Percentiles rank a stretch among this genome's conserved stretches.
Conservation (phyloP, 1,140 invertebrate genomes). For the Cherax destructor region DNA sequence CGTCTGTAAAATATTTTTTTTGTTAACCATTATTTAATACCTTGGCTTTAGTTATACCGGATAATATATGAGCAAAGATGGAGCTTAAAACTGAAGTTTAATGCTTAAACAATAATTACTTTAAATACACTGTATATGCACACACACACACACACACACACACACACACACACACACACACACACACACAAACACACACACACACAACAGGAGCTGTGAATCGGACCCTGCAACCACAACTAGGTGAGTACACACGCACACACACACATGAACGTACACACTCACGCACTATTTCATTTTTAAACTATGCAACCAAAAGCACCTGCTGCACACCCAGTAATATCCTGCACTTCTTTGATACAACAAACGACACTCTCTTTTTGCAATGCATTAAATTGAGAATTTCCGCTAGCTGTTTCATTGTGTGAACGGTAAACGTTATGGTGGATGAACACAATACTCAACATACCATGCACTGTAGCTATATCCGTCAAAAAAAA, state of each 20-base stretch:
- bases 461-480: not conserved
- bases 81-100: too few relatives aligned
- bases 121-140: too few relatives aligned
- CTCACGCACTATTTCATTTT: not conserved
- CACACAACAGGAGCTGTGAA: too few relatives aligned
- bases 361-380: not conserved
- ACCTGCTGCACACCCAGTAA: not conserved
- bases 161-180: conserved; percentile 18
- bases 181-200: conserved; percentile 21
- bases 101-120: too few relatives aligned
- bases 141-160: not conserved
- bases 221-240: too few relatives aligned
- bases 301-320: not conserved
- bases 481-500: too few relatives aligned
- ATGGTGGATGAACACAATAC: not conserved
- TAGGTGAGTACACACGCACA: not conserved
- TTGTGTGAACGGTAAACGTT: not conserved
- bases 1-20: too few relatives aligned
- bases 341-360: not conserved
- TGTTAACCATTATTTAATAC: too few relatives aligned
- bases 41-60: too few relatives aligned
- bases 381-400: not conserved
- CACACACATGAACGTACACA: not conserved
- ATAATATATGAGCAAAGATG: too few relatives aligned
- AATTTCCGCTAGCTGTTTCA: not conserved